Evolutionary conservation across 2,888 invertebrate genomes (phyloP).

Genomic region (Eupeodes latifasciatus): DNA sequence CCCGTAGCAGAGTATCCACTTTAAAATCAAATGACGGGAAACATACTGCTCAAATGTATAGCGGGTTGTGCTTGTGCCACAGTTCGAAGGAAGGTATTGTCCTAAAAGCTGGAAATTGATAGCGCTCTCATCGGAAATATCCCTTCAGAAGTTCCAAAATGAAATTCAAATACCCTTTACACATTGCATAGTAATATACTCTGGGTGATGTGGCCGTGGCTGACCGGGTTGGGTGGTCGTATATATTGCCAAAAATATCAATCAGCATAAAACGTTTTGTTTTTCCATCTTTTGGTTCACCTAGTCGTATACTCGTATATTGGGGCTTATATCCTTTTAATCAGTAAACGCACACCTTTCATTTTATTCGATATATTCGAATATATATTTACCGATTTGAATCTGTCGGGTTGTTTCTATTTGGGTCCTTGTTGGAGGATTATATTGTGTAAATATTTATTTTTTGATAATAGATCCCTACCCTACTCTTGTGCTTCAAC

Average conservation of each 20-base stretch:
- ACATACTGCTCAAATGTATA: conserved; percentile 18
- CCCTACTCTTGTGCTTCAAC: conserved; percentile 45
- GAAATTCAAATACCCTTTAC: conserved; percentile 25
- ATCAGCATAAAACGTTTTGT: conserved; percentile 67
- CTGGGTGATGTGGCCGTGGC: not conserved
- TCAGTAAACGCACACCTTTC: conserved; percentile 68
- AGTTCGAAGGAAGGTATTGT: conserved; percentile 34
- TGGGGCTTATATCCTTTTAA: conserved; percentile 71
- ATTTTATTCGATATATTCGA: conserved; percentile 46
- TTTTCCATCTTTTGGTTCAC: conserved; percentile 27
- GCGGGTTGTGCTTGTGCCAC: conserved; percentile 17
- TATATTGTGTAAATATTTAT: conserved; percentile 59
- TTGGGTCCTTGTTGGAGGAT: conserved; percentile 40
- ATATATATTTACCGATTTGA: conserved; percentile 52
- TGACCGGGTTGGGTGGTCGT: conserved; percentile 23
- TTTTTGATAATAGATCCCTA: conserved; percentile 46
- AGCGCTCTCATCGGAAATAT: conserved; percentile 35
- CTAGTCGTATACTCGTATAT: not conserved
- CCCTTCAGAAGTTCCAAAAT: conserved; percentile 30
- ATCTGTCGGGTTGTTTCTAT: conserved; percentile 22
- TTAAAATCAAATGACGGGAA: conserved; percentile 66
- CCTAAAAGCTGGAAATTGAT: conserved; percentile 68
- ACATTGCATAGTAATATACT: conserved; percentile 8
- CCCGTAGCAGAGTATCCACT: conserved; percentile 26
- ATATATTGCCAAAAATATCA: conserved; percentile 65